Evolutionary conservation across 2,797 vertebrate species (phyloP).

Genomic region (Notolabrus celidotus): DNA sequence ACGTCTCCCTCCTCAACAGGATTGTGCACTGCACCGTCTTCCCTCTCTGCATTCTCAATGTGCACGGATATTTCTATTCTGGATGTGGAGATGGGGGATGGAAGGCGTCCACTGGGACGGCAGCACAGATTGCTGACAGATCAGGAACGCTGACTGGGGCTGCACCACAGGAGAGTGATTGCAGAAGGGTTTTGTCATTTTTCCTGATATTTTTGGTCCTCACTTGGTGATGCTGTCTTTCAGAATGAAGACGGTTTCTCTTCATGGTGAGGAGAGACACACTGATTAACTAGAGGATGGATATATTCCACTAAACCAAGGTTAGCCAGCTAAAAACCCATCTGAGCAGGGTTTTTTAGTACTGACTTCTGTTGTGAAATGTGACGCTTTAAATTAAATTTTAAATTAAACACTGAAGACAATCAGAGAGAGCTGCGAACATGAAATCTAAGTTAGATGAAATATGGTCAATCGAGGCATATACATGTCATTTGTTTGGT

Average conservation of each 20-base stretch:
- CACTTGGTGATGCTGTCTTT: slow-evolving; percentile 33
- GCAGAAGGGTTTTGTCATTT: slow-evolving; percentile 46
- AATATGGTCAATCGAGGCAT: too few relatives aligned
- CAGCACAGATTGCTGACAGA: slow-evolving; percentile 56
- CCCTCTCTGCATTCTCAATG: slow-evolving; percentile 20
- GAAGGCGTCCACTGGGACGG: slow-evolving; percentile 20
- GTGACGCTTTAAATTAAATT: slow-evolving; percentile 19
- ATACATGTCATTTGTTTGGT: too few relatives aligned
- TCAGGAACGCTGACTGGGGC: slow-evolving; percentile 40
- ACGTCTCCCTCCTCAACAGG: background rate
- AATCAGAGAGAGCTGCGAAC: background rate
- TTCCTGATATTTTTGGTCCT: slow-evolving; percentile 32
- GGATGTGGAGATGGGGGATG: slow-evolving; percentile 23
- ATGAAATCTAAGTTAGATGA: too few relatives aligned
- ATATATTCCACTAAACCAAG: slow-evolving; percentile 48
- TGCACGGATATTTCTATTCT: slow-evolving; percentile 8
- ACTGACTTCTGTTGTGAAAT: slow-evolving; percentile 29
- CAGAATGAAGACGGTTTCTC: slow-evolving; percentile 49
- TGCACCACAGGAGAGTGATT: slow-evolving; percentile 52
- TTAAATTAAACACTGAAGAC: slow-evolving; percentile 9
- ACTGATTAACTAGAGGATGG: slow-evolving; percentile 45
- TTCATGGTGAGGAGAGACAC: slow-evolving; percentile 23
- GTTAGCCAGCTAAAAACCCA: slow-evolving; percentile 42
- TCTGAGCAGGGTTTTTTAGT: slow-evolving; percentile 36
- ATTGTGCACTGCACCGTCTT: background rate